Base-by-base conservation (phyloP, 1,140 invertebrate species). In the Apocrypta bakeri region DNA sequence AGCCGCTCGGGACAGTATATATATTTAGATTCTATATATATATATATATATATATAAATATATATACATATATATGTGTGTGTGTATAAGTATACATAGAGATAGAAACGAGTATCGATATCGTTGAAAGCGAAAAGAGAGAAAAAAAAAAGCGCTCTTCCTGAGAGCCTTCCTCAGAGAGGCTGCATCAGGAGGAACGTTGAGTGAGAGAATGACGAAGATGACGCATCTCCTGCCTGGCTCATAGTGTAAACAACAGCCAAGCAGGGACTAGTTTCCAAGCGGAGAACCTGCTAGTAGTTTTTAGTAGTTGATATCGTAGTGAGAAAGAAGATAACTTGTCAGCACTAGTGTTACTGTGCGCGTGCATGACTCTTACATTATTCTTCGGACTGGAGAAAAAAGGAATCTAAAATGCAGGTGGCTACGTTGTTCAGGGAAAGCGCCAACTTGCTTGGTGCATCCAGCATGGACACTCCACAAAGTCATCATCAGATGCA, bases 371-470 rank as follows among this genome's bases (percentile, higher is more conserved):
- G 48, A 56, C 21, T n/a, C 17, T 56, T 56, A 21, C 17, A 21
- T 56, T 56, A 1, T 4, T 56, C 48, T 66, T 66, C 8, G 63
- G 63, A 66, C 63, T 27, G 9, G 63, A 17, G 63, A 29, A 66
- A 31, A 8, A 31, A n/a, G 31, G 17, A 71, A n/a, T 21, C 83
- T 31, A 88, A 68, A 77, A 95, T 95, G 94, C 94, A 95, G 92
- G 94, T 95, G 88, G 94, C 94, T 87, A 95, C 94, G 90, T 88
- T 95, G 88, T 95, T 95, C 89, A 93, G 94, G 84, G 94, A 95
- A 91, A 94, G 94, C 87, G 93, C 94, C 87, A 94, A 94, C 87
- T 92, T 95, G 88, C 91, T 95, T 85, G 94, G 94, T 87, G 94
- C 94, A 85, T 93, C 92, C 75, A 95, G 92, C 88, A 92, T 94